Evolutionary conservation across 2,888 invertebrate species (phyloP).

Genomic region (Acronicta leporina): DNA sequence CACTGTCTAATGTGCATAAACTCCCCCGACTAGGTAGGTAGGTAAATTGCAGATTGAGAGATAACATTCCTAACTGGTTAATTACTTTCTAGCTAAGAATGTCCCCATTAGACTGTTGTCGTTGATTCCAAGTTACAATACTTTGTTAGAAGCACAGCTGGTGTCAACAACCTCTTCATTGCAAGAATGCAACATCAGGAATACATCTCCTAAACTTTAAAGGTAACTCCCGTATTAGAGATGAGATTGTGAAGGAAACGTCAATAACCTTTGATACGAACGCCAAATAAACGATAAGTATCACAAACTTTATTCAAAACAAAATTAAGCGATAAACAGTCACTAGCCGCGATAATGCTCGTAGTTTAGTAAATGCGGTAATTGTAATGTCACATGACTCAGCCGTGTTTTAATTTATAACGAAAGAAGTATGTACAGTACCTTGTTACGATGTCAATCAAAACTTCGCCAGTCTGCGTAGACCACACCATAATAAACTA

Average conservation of each 20-base stretch:
- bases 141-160: constrained; percentile 18
- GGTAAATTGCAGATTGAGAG: constrained; percentile 4
- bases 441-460: constrained; percentile 86
- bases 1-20: neutral
- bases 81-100: constrained; percentile 3
- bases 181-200: constrained; percentile 34
- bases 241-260: constrained; percentile 44
- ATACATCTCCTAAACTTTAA: constrained; percentile 7
- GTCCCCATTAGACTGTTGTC: neutral
- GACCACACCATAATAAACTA: constrained; percentile 88
- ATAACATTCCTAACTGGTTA: constrained; percentile 8
- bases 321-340: constrained; percentile 50
- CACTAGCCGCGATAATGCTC: constrained; percentile 57
- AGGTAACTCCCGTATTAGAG: constrained; percentile 22
- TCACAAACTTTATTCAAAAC: constrained; percentile 50
- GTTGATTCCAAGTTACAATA: constrained; percentile 14
- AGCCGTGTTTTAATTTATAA: constrained; percentile 57
- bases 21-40: too few species aligned
- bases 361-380: constrained; percentile 58
- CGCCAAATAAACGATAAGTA: constrained; percentile 42
- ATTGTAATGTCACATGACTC: constrained; percentile 65
- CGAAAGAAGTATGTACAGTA: constrained; percentile 65
- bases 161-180: constrained; percentile 53
- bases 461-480: constrained; percentile 84
- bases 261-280: constrained; percentile 53